Percentiles rank a stretch among this genome's conserved stretches.
These are phyloP conservation scores for Papilio protenor DNA, from an alignment of 2,888 invertebrate genomes.

Conservation along the genomic window DNA sequence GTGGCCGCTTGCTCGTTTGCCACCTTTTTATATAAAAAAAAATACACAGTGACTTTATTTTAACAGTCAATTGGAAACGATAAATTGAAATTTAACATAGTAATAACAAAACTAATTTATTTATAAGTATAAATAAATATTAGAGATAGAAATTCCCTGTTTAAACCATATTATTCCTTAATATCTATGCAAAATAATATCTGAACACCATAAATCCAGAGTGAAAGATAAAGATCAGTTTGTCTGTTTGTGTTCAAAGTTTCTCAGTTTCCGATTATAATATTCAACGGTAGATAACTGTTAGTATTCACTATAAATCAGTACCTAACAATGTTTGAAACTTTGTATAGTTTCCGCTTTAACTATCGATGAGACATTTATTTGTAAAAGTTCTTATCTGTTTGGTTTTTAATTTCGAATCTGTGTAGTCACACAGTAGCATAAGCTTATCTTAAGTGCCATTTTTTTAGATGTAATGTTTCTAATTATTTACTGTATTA, in stretches of 20 bases:
- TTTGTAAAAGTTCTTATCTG: neutral
- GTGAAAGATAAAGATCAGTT: neutral
- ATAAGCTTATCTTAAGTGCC: no score
- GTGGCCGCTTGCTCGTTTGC: no score
- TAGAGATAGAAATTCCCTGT: no score
- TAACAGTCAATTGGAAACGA: neutral
- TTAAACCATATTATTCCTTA: no score
- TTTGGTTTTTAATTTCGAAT: neutral
- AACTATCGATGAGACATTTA: neutral
- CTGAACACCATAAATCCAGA: neutral
- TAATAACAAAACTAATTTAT: no score
- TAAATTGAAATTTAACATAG: no score
- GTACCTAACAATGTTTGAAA: neutral
- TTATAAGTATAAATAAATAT: no score
- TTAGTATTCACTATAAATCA: neutral
- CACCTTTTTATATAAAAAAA: no score
- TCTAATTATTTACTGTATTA: no score
- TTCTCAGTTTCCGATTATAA: conserved; percentile 1
- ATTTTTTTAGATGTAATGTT: no score
- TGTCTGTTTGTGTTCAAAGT: conserved; percentile 1
- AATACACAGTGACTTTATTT: neutral
- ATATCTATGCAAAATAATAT: neutral
- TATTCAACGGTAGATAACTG: neutral
- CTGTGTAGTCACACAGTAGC: no score
- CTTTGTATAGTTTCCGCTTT: neutral